Conservation (phyloP, 2,113 vertebrate genomes). For the Eolophus roseicapilla region DNA sequence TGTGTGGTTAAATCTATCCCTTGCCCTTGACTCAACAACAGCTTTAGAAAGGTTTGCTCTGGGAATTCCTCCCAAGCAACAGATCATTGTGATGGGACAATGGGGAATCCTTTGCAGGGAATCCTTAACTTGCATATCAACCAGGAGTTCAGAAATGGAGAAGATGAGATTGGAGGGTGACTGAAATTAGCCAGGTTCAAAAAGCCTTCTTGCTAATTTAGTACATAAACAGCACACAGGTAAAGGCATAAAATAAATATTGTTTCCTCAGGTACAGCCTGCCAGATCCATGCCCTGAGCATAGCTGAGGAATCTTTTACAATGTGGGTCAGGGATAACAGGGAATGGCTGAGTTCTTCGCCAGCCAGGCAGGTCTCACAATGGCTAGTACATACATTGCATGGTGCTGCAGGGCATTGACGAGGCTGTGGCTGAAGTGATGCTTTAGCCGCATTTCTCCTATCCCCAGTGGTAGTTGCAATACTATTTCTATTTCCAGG, state of each 20-base stretch:
- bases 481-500: background rate
- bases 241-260: background rate
- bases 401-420: fast-evolving
- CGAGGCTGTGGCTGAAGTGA: background rate
- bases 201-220: background rate
- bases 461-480: background rate
- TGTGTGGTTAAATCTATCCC: background rate
- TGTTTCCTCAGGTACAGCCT: background rate
- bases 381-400: fast-evolving
- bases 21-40: background rate
- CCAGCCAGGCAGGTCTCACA: background rate
- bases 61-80: background rate
- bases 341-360: background rate
- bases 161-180: background rate
- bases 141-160: background rate
- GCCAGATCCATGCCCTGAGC: background rate
- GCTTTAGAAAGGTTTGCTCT: background rate
- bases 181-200: background rate
- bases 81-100: background rate
- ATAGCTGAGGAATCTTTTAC: background rate
- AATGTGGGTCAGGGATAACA: background rate
- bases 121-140: background rate
- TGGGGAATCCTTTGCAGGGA: background rate
- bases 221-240: background rate
- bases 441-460: fast-evolving